phyloP scores from a whole-genome alignment of 2,888 invertebrate species.

The Drosophila meridionalis region DNA sequence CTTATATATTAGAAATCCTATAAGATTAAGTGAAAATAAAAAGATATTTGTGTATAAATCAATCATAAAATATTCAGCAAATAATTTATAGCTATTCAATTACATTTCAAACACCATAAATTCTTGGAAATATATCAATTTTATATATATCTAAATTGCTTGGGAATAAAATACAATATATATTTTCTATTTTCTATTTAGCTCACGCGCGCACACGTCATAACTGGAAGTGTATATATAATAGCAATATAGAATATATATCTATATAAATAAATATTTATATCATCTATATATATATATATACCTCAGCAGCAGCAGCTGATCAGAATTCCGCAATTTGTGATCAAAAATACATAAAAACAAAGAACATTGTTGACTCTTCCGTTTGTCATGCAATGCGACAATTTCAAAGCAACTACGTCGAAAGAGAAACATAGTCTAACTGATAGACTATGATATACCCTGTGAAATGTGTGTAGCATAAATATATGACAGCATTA shows the following conservation, averaged over 20 bases:
- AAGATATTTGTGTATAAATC: not conserved
- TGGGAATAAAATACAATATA: conserved; percentile 16
- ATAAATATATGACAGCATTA: not conserved
- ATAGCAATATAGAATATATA: not conserved
- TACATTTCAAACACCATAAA: not conserved
- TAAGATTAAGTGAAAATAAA: not conserved
- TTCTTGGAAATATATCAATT: conserved; percentile 6
- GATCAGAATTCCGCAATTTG: conserved; percentile 52
- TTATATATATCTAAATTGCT: conserved; percentile 5
- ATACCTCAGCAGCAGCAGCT: conserved; percentile 11
- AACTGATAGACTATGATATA: conserved; percentile 1
- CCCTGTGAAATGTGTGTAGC: not conserved
- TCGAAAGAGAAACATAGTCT: not conserved
- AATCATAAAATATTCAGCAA: not conserved
- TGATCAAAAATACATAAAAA: conserved; percentile 61
- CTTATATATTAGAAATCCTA: not conserved
- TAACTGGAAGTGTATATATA: conserved; percentile 13
- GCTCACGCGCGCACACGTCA: conserved; percentile 25
- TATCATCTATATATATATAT: not conserved
- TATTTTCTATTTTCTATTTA: not conserved
- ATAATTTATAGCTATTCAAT: conserved; percentile 5
- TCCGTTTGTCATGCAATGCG: conserved; percentile 49
- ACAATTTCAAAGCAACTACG: conserved; percentile 40
- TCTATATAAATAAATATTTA: not conserved
- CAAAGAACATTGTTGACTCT: conserved; percentile 48